phyloP scores from a whole-genome alignment of 2,113 vertebrate species.

The Eurystomus gularis region DNA sequence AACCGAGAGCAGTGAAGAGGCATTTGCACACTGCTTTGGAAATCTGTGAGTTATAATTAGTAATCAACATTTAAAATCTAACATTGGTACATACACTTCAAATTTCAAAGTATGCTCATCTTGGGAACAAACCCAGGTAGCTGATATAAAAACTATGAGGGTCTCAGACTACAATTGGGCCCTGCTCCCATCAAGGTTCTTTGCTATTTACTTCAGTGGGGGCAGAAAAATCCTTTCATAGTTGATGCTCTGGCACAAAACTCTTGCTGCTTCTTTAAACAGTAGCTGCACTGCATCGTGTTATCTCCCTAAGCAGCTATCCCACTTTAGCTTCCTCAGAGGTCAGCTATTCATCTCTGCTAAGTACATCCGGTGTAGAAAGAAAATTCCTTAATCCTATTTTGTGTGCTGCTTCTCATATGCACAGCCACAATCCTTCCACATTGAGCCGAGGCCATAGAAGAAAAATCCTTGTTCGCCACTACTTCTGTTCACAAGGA shows the following conservation, averaged over 20 bases:
- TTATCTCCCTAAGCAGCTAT: slow-evolving; percentile 27
- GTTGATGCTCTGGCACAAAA: not conserved
- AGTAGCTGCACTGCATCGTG: not conserved
- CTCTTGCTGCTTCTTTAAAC: not conserved
- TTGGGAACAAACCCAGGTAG: not conserved
- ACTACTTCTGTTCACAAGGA: not conserved
- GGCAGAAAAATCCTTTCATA: not conserved
- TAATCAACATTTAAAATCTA: not conserved
- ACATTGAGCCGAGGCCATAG: not conserved
- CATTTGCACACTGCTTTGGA: not conserved
- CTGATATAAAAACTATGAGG: not conserved
- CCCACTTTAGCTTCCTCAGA: slow-evolving; percentile 46
- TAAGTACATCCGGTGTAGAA: not conserved
- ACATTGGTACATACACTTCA: not conserved
- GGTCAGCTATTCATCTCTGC: slow-evolving; percentile 34
- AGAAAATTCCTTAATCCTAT: slow-evolving; percentile 51
- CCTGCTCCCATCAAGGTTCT: not conserved
- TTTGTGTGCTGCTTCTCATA: not conserved
- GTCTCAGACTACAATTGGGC: not conserved
- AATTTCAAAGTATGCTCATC: not conserved
- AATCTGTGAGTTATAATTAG: not conserved
- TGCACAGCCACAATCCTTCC: not conserved
- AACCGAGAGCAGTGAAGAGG: not conserved
- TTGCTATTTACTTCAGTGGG: not conserved
- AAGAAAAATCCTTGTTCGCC: not conserved